Conservation (phyloP, 2,888 invertebrate genomes). For the Hemaris fuciformis region DNA sequence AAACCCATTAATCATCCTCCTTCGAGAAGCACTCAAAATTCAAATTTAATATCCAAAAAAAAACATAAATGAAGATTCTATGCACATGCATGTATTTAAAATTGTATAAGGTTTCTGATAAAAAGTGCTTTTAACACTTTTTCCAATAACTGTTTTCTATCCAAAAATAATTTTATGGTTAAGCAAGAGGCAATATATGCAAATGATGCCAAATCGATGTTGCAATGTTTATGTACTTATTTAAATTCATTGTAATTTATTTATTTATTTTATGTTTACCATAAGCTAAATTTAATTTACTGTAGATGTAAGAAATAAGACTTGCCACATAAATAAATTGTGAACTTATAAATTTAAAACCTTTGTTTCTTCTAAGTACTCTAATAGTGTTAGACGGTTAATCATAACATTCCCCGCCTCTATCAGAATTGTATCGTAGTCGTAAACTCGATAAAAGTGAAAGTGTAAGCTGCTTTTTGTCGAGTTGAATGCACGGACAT, state of each 20-base stretch:
- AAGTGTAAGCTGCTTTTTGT: slow-evolving; percentile 39
- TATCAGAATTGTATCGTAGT: not conserved
- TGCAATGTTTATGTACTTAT: slow-evolving; percentile 54
- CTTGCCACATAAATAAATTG: slow-evolving; percentile 46
- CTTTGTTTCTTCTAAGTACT: not conserved
- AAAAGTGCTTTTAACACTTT: not conserved
- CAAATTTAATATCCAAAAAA: slow-evolving; percentile 29
- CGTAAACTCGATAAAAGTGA: slow-evolving; percentile 55
- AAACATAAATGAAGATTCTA: slow-evolving; percentile 27
- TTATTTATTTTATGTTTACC: slow-evolving; percentile 26
- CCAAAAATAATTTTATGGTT: not conserved
- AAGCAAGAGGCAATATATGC: slow-evolving; percentile 21
- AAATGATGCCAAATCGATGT: slow-evolving; percentile 65
- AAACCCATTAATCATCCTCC: slow-evolving; percentile 69
- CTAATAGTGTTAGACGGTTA: not conserved
- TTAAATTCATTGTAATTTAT: slow-evolving; percentile 19
- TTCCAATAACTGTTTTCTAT: not conserved
- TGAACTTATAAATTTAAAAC: slow-evolving; percentile 11
- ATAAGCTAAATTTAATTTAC: slow-evolving; percentile 27
- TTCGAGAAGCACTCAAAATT: slow-evolving; percentile 45
- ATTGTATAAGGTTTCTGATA: not conserved
- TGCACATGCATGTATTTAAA: not conserved
- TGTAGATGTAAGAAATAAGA: slow-evolving; percentile 39
- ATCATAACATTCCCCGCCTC: not conserved
- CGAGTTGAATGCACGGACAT: slow-evolving; percentile 52